phyloP scores from a whole-genome alignment of 2,113 vertebrate genomes.

The Ploceus nigricollis region DNA sequence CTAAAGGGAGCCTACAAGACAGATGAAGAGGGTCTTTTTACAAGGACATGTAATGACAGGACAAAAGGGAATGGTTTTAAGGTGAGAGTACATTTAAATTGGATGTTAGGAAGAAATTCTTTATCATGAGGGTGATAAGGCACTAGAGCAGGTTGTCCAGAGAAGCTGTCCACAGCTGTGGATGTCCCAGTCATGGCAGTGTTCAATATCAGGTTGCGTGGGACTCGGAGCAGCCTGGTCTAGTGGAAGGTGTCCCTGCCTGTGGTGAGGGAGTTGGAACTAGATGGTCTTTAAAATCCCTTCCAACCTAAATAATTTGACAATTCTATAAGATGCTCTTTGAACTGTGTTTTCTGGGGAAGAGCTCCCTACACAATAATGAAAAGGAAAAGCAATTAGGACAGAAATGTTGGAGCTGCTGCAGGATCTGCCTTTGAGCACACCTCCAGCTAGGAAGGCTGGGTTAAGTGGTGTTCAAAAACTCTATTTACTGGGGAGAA shows the following conservation, averaged over 20 bases:
- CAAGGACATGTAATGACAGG: not conserved
- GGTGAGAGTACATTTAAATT: not conserved
- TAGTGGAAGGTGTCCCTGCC: not conserved
- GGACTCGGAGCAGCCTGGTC: not conserved
- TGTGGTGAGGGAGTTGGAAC: not conserved
- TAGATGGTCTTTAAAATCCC: not conserved
- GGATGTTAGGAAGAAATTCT: not conserved
- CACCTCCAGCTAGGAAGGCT: not conserved
- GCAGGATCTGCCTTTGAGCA: not conserved
- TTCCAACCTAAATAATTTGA: not conserved
- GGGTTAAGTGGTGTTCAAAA: not conserved
- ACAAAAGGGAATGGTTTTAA: not conserved
- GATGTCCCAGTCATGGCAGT: rapidly evolving
- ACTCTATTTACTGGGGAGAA: not conserved
- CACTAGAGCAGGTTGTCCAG: not conserved
- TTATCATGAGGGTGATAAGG: not conserved
- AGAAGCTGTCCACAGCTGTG: not conserved
- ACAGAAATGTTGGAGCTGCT: not conserved
- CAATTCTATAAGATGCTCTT: not conserved
- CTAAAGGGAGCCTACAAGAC: not conserved
- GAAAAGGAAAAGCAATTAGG: not conserved
- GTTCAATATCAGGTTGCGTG: not conserved
- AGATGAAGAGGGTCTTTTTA: not conserved
- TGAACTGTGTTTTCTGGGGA: not conserved
- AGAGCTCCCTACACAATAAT: not conserved